Conservation (phyloP, 2,888 invertebrate genomes). For the Pteria penguin region DNA sequence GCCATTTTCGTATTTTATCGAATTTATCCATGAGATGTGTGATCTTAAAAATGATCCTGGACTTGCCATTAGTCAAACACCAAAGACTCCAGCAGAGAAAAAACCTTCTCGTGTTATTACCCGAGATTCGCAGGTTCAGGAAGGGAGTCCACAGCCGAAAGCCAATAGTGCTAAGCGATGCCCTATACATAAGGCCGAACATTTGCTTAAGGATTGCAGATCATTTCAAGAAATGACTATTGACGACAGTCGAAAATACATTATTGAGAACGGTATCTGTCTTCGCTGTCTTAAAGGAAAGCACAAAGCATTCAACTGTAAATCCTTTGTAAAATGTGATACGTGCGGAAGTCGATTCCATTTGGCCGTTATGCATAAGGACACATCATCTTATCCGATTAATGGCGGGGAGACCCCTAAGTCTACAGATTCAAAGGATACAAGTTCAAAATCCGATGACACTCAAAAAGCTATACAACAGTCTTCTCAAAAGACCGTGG, state of each 20-base stretch:
- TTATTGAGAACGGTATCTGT: constrained; percentile 14
- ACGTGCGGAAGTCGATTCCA: neutral
- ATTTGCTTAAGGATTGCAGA: neutral
- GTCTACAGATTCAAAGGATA: too few relatives aligned
- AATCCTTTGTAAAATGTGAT: constrained; percentile 3
- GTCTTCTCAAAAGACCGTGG: neutral
- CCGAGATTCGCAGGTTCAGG: too few relatives aligned
- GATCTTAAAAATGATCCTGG: too few relatives aligned
- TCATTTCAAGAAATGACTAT: neutral
- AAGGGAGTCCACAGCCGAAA: too few relatives aligned
- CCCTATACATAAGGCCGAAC: neutral
- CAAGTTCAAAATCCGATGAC: too few relatives aligned
- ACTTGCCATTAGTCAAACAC: too few relatives aligned
- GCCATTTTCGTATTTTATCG: too few relatives aligned
- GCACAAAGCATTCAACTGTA: too few relatives aligned
- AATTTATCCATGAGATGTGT: too few relatives aligned
- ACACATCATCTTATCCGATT: neutral
- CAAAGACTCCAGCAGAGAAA: too few relatives aligned
- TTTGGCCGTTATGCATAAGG: constrained; percentile 2
- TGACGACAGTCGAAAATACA: neutral
- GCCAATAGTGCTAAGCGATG: neutral
- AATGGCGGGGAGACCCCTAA: neutral
- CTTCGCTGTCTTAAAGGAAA: constrained; percentile 4
- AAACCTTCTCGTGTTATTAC: too few relatives aligned
- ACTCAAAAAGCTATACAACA: neutral